Conservation (phyloP, 2,113 vertebrate species). For the Copsychus sechellarum region DNA sequence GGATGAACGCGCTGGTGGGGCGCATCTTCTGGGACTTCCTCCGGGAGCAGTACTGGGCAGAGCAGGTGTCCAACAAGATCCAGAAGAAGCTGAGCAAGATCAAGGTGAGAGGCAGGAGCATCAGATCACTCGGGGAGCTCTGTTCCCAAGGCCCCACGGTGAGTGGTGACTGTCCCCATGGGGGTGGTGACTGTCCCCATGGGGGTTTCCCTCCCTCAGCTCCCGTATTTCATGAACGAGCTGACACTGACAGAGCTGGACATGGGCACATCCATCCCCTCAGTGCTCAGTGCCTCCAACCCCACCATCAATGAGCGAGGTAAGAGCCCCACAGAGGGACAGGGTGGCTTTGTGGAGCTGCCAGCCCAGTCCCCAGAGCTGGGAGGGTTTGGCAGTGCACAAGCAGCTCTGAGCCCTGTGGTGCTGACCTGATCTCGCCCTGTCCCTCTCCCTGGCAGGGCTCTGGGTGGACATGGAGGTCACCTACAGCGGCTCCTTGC, state of each 20-base stretch:
- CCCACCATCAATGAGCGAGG: conserved; percentile 81
- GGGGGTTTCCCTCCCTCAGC: conserved; percentile 62
- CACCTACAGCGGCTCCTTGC: conserved; percentile 82
- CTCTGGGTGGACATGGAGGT: conserved; percentile 88
- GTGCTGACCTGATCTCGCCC: background rate
- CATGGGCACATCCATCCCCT: conserved; percentile 86
- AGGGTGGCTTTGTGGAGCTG: background rate
- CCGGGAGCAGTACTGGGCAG: conserved; percentile 80
- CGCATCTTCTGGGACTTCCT: conserved; percentile 91
- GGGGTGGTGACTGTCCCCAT: background rate
- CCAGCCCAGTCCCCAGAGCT: accelerated
- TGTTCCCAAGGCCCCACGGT: accelerated
- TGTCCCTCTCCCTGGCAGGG: conserved; percentile 61
- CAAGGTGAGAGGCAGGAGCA: conserved; percentile 72
- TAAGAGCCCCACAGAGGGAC: background rate
- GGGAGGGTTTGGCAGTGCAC: background rate
- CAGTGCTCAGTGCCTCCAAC: conserved; percentile 72
- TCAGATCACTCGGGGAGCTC: accelerated
- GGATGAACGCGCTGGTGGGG: conserved; percentile 83
- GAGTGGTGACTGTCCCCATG: accelerated
- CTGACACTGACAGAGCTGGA: conserved; percentile 85
- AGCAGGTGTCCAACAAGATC: conserved; percentile 83
- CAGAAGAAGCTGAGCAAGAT: conserved; percentile 91
- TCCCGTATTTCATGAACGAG: conserved; percentile 91
- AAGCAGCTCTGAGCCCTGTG: background rate